Evolutionary conservation across 2,888 invertebrate species (phyloP), one percentile per base, ranked within the genome.

Genomic region (Andrena chrysosceles): DNA sequence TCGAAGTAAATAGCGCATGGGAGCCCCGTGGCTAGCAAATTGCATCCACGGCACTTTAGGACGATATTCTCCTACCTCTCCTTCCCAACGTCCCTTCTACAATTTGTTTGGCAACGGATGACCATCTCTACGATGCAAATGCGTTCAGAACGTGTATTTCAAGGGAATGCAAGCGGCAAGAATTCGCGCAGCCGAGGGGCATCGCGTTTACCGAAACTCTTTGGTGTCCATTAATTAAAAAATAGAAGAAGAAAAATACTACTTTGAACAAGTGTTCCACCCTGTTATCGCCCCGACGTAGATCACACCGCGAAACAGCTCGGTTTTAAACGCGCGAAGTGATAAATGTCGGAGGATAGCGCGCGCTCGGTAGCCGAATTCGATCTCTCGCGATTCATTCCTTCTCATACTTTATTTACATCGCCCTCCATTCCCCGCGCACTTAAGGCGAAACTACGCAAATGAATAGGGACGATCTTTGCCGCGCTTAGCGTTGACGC

Each of bases 1-100:
- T 85, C 85, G 60, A 86, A 85, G 85, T 76, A 86, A 89, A 88
- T 83, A 78, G 85, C 56, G 74, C 74, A 70, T 75, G 68, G 49
- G 77, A 66, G 67, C 66, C 78, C 75, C 54, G 73, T 66, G 75
- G 71, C 75, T 63, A 66, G 73, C 82, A 75, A 85, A 85, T 83
- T 86, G 71, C 77, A 77, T 71, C 77, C 79, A 35, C 67, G 75
- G 71, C 84, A 72, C 81, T 87, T 78, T 77, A 81, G 48, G 48
- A 13, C 79, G 64, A 84, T 78, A 78, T 81, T 63, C 81, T 62
- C 54, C 33, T 31, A 1, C 67, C 29, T 77, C 66, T 60, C 31
- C 35, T 56, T 31, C 52, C 23, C 6, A 16, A 33, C 35, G 23
- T 23, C 62, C 62, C 68, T 60, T 76, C 52, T 26, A 67, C 77